Evolutionary conservation across 1,140 invertebrate genomes (phyloP), one percentile per base, ranked within the genome.

Genomic region (Triops cancriformis): DNA sequence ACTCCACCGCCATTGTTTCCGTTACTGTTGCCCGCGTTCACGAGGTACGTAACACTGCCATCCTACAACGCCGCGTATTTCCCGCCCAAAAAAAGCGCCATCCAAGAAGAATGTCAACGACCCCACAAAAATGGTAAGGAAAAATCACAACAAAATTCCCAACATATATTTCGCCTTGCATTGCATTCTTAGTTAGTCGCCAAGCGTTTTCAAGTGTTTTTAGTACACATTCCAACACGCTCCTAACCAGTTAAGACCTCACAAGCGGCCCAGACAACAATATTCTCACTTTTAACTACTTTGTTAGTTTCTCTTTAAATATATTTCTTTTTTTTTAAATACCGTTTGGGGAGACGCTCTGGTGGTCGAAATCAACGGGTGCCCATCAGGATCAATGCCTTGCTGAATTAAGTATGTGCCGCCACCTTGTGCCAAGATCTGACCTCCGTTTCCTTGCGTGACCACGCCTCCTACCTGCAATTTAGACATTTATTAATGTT

Each of bases 271-370:
- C 14, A 64, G 6, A 64, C 14, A 18, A 64, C n/a, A n/a, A n/a
- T n/a, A n/a, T n/a, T n/a, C n/a, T n/a, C n/a, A n/a, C n/a, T n/a
- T n/a, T n/a, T n/a, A n/a, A n/a, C n/a, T n/a, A n/a, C n/a, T n/a
- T n/a, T n/a, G n/a, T n/a, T n/a, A n/a, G n/a, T n/a, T n/a, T n/a
- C n/a, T n/a, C n/a, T n/a, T n/a, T n/a, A n/a, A n/a, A n/a, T n/a
- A n/a, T n/a, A 37, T 12, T 76, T 76, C 26, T n/a, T n/a, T 11
- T 27, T 51, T 18, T 75, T 37, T 76, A 82, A 85, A 88, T 81
- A 91, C 91, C 73, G 91, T 92, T 81, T 92, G 92, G 23, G 92
- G 92, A 81, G 92, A 93, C 1, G 90, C 87, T 73, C 90, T 87
- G 41, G 89, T 89, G 41, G 89, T 87, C 23, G 88, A 87, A 78